Base-by-base conservation (phyloP, 1,140 invertebrate species). In the Polypedilum pembai region DNA sequence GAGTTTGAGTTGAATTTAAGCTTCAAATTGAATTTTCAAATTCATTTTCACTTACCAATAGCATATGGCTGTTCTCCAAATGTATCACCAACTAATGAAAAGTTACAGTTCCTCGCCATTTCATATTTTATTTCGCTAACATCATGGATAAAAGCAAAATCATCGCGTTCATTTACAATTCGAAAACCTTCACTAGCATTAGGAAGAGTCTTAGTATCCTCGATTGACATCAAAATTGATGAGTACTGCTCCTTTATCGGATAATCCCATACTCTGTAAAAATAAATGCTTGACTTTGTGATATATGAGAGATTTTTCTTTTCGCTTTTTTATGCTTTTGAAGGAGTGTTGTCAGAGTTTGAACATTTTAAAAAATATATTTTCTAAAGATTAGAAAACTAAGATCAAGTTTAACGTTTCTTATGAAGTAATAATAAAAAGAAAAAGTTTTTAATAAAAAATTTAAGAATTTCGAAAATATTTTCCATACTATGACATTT, bases 101-200 rank as follows among this genome's bases (percentile, higher is more conserved):
- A 83, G 80, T 94, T 93, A 79, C 93, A 95, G 79, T 94, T 93
- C 18, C 84, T 83, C 21, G 90, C 92, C 7, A 94, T 89, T 81
- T 92, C 88, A 79, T 95, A 95, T 80, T 89, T 90, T 8, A 95
- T 91, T 83, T 92, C 89, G 21, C 92, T 88, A 0, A 93, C 92
- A 80, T 95, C 93, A 78, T 95, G 93, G 77, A 95, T 94, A 78
- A 95, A 93, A 0, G 93, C 93, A 78, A 93, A 95, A 78, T 94
- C 92, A 0, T 91, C 86, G 77, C 89, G 91, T 17, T 89, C 89
- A 75, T 90, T 84, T 1, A 92, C 91, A 82, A 90, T 91, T 76
- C 84, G 80, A 78, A 94, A 93, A 0, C 93, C 94, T 76, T 90
- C 89, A n/a, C 84, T 79, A 0, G 88, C 87, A 74, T 85, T 86